phyloP scores from a whole-genome alignment of 2,113 vertebrate genomes.

The Melospiza melodia region DNA sequence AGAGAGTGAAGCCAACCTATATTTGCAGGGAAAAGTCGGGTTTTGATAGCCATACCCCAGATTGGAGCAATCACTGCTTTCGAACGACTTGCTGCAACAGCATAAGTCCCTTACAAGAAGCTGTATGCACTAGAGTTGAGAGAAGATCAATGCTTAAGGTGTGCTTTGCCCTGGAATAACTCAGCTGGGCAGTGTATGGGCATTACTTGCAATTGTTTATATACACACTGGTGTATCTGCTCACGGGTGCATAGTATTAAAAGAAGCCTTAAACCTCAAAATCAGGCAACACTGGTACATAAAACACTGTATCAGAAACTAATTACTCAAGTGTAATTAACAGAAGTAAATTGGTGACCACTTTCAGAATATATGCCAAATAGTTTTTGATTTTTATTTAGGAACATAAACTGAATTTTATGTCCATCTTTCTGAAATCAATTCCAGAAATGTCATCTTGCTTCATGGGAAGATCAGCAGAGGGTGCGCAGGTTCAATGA shows the following conservation, averaged over 20 bases:
- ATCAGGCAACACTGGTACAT: rapidly evolving
- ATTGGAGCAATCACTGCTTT: background rate
- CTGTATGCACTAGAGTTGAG: background rate
- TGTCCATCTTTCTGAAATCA: background rate
- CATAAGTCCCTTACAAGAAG: background rate
- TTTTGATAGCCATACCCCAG: background rate
- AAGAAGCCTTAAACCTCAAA: background rate
- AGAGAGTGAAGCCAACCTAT: background rate
- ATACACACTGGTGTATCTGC: rapidly evolving
- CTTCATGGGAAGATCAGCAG: background rate
- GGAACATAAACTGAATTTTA: background rate
- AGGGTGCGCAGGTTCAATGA: background rate
- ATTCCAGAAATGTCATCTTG: background rate
- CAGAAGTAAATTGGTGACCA: background rate
- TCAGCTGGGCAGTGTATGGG: background rate
- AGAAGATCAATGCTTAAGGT: background rate
- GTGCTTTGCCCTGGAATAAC: background rate
- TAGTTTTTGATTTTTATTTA: background rate
- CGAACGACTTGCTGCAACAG: rapidly evolving
- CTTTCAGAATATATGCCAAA: background rate
- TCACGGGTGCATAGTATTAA: rapidly evolving
- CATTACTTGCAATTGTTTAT: background rate
- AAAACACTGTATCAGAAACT: background rate
- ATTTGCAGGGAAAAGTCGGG: background rate
- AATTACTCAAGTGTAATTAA: background rate